phyloP scores from a whole-genome alignment of 2,113 vertebrate genomes.

The Anthoscopus minutus region DNA sequence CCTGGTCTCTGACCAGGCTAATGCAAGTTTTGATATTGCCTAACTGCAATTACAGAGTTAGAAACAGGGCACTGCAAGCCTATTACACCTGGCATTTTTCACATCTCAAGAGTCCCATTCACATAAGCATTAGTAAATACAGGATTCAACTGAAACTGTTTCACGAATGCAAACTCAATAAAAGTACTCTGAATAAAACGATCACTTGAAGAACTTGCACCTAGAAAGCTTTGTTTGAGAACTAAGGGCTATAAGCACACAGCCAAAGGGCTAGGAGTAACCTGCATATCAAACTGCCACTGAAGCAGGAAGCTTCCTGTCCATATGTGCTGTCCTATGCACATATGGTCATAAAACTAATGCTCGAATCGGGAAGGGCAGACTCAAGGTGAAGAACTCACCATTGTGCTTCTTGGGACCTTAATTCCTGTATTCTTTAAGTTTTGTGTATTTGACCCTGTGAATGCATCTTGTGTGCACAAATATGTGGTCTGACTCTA shows the following conservation, averaged over 20 bases:
- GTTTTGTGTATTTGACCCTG: not conserved
- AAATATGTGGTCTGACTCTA: not conserved
- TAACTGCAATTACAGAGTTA: not conserved
- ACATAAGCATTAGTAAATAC: not conserved
- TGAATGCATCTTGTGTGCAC: not conserved
- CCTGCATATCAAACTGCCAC: not conserved
- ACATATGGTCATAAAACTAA: not conserved
- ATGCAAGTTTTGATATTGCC: not conserved
- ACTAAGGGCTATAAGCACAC: not conserved
- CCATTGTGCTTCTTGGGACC: not conserved
- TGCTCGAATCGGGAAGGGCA: not conserved
- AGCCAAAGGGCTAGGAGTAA: not conserved
- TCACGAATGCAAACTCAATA: not conserved
- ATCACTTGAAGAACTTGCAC: not conserved
- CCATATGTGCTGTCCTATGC: not conserved
- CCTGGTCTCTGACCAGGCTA: not conserved
- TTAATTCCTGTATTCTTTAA: not conserved
- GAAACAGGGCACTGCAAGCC: not conserved
- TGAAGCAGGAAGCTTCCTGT: not conserved
- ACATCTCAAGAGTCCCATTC: not conserved
- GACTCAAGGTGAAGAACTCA: not conserved
- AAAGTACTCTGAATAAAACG: not conserved
- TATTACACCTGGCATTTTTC: not conserved
- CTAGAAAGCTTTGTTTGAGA: not conserved
- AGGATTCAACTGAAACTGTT: not conserved